phyloP scores from a whole-genome alignment of 2,797 vertebrate species.

The Anniella stebbinsi region DNA sequence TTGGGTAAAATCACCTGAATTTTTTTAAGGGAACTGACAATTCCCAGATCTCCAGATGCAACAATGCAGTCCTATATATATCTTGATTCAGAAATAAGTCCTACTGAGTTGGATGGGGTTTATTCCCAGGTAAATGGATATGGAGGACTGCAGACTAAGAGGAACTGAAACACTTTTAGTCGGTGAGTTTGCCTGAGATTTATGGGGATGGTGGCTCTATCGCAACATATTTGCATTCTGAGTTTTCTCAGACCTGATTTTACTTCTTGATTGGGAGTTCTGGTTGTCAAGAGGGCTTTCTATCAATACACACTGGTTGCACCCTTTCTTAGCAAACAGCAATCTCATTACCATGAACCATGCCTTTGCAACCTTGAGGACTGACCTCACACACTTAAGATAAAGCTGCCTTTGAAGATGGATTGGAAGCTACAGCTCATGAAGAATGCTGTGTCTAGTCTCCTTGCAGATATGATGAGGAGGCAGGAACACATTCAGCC shows the following conservation, averaged over 20 bases:
- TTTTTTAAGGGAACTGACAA: neutral
- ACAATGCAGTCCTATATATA: too few relatives aligned
- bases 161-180: neutral
- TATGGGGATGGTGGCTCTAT: neutral
- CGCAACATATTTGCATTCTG: neutral
- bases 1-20: neutral
- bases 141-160: neutral
- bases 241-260: neutral
- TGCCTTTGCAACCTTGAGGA: too few relatives aligned
- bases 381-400: too few relatives aligned
- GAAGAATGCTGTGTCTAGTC: neutral
- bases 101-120: too few relatives aligned
- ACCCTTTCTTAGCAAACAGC: neutral
- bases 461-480: neutral
- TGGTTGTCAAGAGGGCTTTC: neutral
- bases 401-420: neutral
- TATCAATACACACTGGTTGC: too few relatives aligned
- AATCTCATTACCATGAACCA: neutral
- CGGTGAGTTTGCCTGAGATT: neutral
- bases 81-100: too few relatives aligned
- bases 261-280: neutral
- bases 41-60: neutral
- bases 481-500: neutral
- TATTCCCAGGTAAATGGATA: too few relatives aligned
- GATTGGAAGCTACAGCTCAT: too few relatives aligned